Evolutionary conservation across 2,797 vertebrate genomes (phyloP).

Genomic region (Acestrorhynchus altus): DNA sequence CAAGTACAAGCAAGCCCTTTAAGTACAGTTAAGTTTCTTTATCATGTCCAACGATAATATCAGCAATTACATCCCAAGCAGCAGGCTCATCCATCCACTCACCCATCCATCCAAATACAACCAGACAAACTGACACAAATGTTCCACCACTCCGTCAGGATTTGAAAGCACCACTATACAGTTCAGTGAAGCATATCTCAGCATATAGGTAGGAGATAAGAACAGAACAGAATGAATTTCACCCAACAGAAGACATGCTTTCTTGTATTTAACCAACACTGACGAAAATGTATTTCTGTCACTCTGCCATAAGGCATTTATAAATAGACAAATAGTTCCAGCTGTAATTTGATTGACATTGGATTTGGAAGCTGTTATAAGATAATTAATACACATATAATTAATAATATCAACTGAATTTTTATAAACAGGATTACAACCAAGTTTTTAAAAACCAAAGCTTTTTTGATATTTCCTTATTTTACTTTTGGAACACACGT

Average conservation of each 20-base stretch:
- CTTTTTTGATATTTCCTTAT: background rate
- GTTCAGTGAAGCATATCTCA: background rate
- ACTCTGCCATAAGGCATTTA: too few species aligned
- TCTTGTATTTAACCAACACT: background rate
- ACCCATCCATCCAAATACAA: slow-evolving; percentile 28
- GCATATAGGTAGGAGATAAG: slow-evolving; percentile 4
- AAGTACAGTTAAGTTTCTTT: slow-evolving; percentile 27
- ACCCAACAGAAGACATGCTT: background rate
- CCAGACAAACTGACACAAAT: slow-evolving; percentile 63
- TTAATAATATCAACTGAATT: background rate
- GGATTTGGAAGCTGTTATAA: background rate
- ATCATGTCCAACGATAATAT: slow-evolving; percentile 68
- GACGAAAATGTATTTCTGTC: too few species aligned
- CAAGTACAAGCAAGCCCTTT: slow-evolving; percentile 26
- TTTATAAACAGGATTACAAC: too few species aligned
- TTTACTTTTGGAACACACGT: background rate
- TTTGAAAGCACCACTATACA: background rate
- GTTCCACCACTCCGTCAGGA: slow-evolving; percentile 24
- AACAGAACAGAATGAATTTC: background rate
- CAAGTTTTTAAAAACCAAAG: too few species aligned
- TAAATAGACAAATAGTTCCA: too few species aligned
- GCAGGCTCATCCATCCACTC: slow-evolving; percentile 57
- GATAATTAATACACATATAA: background rate
- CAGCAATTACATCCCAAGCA: slow-evolving; percentile 71
- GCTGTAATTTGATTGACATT: too few species aligned